phyloP scores from a whole-genome alignment of 1,140 invertebrate species.

The Mactra quadrangularis region DNA sequence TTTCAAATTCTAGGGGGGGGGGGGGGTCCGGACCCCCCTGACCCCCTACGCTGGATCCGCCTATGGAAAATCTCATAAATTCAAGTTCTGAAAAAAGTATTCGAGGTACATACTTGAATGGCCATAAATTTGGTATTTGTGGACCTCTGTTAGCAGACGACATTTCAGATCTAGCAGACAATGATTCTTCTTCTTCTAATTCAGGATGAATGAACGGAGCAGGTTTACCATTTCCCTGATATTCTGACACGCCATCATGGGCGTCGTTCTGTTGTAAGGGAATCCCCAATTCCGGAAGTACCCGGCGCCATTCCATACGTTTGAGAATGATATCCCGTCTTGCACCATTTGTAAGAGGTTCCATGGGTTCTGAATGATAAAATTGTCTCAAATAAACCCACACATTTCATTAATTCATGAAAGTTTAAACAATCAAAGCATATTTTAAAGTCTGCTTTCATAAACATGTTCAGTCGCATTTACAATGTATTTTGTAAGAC shows the following conservation, averaged over 20 bases:
- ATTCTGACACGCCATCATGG: background rate
- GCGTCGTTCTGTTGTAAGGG: conserved; percentile 25
- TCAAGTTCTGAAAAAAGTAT: background rate
- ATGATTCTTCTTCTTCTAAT: background rate
- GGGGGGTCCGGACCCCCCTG: no score
- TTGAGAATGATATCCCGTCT: conserved; percentile 40
- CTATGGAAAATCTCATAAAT: background rate
- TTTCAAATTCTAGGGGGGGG: no score
- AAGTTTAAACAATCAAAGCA: no score
- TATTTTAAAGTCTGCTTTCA: no score
- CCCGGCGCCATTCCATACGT: conserved; percentile 45
- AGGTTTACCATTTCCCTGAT: conserved; percentile 15
- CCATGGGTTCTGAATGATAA: conserved; percentile 9
- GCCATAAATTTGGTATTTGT: conserved; percentile 27
- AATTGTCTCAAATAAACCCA: background rate
- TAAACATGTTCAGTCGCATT: no score
- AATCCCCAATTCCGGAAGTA: conserved; percentile 64
- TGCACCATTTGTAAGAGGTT: conserved; percentile 22
- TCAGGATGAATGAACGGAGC: conserved; percentile 34
- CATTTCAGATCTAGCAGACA: background rate
- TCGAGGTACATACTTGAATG: conserved; percentile 31
- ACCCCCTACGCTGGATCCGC: no score
- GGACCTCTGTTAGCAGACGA: background rate
- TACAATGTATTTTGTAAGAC: no score
- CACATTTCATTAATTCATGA: no score